A percentile compares a stretch with the other conserved stretches of the same genome.
These are phyloP conservation scores for Himalopsyche tibetana DNA, from an alignment of 2,888 invertebrate species.

Conservation along the genomic window DNA sequence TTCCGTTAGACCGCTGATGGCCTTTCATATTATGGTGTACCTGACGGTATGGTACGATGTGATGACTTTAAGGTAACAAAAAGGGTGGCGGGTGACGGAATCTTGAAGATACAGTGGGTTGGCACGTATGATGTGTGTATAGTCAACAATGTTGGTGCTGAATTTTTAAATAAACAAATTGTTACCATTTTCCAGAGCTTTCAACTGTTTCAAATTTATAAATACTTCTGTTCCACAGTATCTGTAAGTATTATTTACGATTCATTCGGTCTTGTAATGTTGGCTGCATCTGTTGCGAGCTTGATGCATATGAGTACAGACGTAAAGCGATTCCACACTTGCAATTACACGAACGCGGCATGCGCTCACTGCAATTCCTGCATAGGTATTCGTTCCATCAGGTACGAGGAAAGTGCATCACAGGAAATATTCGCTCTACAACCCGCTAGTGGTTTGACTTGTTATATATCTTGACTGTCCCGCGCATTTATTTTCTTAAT, in stretches of 20 bases:
- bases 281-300: neutral
- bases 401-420: slow-evolving; percentile 24
- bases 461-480: neutral
- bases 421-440: neutral
- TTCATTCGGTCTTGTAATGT: neutral
- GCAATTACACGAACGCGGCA: slow-evolving; percentile 11
- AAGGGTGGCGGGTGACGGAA: too few species aligned
- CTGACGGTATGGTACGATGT: too few species aligned
- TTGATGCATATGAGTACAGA: neutral
- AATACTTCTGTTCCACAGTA: too few species aligned
- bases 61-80: too few species aligned
- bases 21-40: too few species aligned
- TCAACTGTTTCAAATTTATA: too few species aligned
- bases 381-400: neutral
- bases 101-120: too few species aligned
- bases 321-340: slow-evolving; percentile 1
- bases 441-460: neutral
- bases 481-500: neutral
- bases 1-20: too few species aligned
- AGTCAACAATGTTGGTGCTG: too few species aligned
- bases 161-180: too few species aligned
- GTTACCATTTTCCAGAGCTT: too few species aligned
- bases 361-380: neutral
- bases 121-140: too few species aligned
- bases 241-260: neutral